Base-by-base conservation (phyloP, 2,797 vertebrate genomes). In the Pelochelys cantorii region DNA sequence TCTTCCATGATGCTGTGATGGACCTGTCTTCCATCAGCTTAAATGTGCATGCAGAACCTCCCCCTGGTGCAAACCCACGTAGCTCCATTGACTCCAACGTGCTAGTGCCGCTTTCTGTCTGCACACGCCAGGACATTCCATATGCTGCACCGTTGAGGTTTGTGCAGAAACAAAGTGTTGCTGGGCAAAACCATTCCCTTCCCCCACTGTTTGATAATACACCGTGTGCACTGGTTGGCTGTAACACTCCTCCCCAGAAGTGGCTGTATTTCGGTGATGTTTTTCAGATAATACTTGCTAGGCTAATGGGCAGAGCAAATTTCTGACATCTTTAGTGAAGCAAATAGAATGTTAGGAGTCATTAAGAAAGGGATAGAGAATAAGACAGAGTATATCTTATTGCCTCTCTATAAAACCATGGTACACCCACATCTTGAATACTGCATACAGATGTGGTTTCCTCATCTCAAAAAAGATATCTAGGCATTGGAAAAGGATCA, bases 131-230 rank as follows among this genome's bases (percentile, higher is more conserved):
- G 2, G 13, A 8, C 48, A 55, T 79, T 62, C 48, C 9, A 81
- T 74, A 48, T 7, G 31, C 31, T 79, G 37, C 22, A 54, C 68
- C 11, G 20, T 6, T 7, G 37, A 56, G 20, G 18, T 65, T 81
- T 37, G 27, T 5, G 15, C 3, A 10, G n/a, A 56, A 83, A 68
- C 27, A 89, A 48, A 78, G 34, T 56, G 15, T 2, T n/a, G 14
- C 2, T n/a, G 14, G 14, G 15, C 4, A 17, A 37, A 74, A 79
- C 8, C 0, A 0, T 5, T 84, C 42, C 34, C 86, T 60, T 5
- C 17, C 22, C 5, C 27, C 62, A 27, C 2, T 7, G 4, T 62
- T 71, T 34, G 48, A 23, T 7, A 5, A 25, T 23, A 23, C 13
- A 23, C 37, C 13, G 3, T 75, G 23, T 48, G n/a, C 15, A n/a